Base-by-base conservation (phyloP, 1,140 invertebrate species). In the Caenorhabditis tropicalis region DNA sequence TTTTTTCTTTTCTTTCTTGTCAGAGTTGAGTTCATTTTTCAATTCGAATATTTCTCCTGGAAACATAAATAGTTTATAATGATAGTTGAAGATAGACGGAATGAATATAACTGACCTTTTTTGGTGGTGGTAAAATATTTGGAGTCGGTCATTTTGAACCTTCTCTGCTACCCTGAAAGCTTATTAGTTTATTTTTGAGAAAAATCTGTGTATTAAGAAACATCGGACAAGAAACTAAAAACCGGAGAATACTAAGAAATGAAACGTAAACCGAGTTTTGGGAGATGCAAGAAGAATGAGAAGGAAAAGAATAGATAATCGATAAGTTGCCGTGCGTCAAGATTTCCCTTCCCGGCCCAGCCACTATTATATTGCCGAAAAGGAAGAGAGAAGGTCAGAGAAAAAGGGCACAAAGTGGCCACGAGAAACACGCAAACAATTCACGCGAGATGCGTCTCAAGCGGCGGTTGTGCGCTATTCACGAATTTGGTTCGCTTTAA, bases 81-180 rank as follows among this genome's bases (percentile, higher is more conserved):
- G 99, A 95, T 97, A 99, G 98, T 93, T 96, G 90, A 87, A 93
- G 93, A 83, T 56, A 12, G 2, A 4, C 16, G n/a, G 10, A 21
- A n/a, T 51, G n/a, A n/a, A n/a, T n/a, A n/a, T n/a, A n/a, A n/a
- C n/a, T n/a, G n/a, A 93, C 93, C 98, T 92, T 99, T 99, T 92
- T 99, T 99, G 83, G 97, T 99, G 85, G 98, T 99, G 9, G 97
- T 99, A 91, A 99, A 99, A 93, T 99, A 99, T 92, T 99, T 99
- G 56, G 98, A 98, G 93, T 99, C 98, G 56, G 98, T 99, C 97
- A 99, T 99, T 33, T 39, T 85, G 46, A 36, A 65, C 4, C 31
- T 39, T 21, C 16, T 65, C 24, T 33, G 12, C n/a, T 43, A 39
- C 65, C 65, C 65, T 43, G 36, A 9, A 74, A 74, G 24, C 5